Evolutionary conservation across 2,113 vertebrate species (phyloP), one percentile per base, ranked within the genome.

Genomic region (Dromas ardeola): DNA sequence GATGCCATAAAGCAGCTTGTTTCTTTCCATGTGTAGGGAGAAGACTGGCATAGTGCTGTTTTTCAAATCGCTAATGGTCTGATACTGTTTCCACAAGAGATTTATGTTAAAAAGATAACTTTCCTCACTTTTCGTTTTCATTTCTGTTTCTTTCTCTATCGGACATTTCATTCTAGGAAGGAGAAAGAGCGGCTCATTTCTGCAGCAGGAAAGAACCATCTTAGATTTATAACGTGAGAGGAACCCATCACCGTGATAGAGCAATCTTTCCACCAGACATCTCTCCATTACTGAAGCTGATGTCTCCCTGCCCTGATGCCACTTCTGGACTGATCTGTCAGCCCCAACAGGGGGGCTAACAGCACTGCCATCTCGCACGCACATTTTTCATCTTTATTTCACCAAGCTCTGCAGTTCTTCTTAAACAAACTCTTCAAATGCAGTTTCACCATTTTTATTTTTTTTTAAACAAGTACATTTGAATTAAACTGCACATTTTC

Each of bases 181-280:
- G 83, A 97, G 96, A 96, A 95, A 96, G 92, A 96, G 90, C 96
- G 78, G 95, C 96, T 98, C 97, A 92, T 98, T 97, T 97, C 97
- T 61, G 80, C 94, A 52, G 97, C 98, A 97, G 92, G 76, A 67
- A 97, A 94, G 97, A 98, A 97, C 96, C 94, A 97, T 81, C 94
- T 98, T 78, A 96, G 97, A 99, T 98, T 98, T 98, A 98, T 98
- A 94, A 95, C 91, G 55, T 84, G 96, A 95, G 92, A 96, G 95
- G 97, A 98, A 95, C 92, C 93, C 97, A 98, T 98, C 98, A 95
- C 65, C 10, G 95, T 96, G 97, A 98, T 98, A 93, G 98, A 98
- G 98, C 98, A 98, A 99, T 99, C 98, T 98, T 98, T 98, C 97
- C 98, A 94, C 95, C 96, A 98, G 98, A 98, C 98, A 97, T 97